These are phyloP conservation scores for Spinibarbus caldwelli DNA, from an alignment of 2,797 vertebrate species.

Conservation along the genomic window DNA sequence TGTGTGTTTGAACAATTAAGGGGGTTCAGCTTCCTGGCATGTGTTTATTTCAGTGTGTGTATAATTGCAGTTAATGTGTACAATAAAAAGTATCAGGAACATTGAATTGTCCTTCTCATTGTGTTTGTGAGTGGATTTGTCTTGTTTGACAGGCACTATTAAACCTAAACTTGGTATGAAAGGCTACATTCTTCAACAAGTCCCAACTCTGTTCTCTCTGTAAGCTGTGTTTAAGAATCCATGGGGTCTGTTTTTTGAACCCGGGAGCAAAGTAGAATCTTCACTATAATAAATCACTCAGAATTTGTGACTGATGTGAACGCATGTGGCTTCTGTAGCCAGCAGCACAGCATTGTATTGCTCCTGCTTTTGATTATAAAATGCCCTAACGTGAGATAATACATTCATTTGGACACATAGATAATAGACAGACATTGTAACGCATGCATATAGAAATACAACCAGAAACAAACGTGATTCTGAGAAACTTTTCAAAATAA, in stretches of 20 bases:
- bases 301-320: slow-evolving; percentile 35
- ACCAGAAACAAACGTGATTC: not conserved
- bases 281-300: slow-evolving; percentile 28
- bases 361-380: not conserved
- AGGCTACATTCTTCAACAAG: slow-evolving; percentile 63
- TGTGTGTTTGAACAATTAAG: not conserved
- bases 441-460: not conserved
- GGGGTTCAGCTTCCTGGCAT: slow-evolving; percentile 21
- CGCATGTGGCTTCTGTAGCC: not conserved
- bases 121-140: slow-evolving; percentile 7
- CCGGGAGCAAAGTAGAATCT: not conserved
- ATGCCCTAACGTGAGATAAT: not conserved
- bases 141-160: slow-evolving; percentile 13
- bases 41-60: slow-evolving; percentile 26
- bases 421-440: not conserved
- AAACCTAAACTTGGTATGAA: slow-evolving; percentile 32
- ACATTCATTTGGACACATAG: not conserved
- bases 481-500: not conserved
- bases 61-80: not conserved
- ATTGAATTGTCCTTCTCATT: not conserved
- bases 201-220: slow-evolving; percentile 40
- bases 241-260: slow-evolving; percentile 12
- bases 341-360: not conserved
- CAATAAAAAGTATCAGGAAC: slow-evolving; percentile 6
- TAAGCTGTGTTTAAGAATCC: not conserved